phyloP scores from a whole-genome alignment of 2,797 vertebrate species.

The Spondyliosoma cantharus region DNA sequence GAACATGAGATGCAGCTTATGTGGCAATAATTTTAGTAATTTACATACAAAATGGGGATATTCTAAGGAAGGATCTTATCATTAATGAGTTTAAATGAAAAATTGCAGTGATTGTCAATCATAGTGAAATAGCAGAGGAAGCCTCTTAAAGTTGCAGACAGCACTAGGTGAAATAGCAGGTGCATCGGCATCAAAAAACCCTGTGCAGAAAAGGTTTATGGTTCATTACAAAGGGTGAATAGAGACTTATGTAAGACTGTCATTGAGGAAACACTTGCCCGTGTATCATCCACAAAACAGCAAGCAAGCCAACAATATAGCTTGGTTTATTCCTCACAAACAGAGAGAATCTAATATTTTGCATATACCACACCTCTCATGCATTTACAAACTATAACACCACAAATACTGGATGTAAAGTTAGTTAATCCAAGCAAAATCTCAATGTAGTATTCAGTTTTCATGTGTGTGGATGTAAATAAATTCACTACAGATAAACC shows the following conservation, averaged over 20 bases:
- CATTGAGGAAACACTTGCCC: slow-evolving; percentile 29
- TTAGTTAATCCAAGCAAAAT: slow-evolving; percentile 62
- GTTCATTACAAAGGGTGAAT: slow-evolving; percentile 11
- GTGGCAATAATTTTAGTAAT: slow-evolving; percentile 34
- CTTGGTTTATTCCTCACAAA: slow-evolving; percentile 32
- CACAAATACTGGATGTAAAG: slow-evolving; percentile 39
- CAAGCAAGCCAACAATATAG: slow-evolving; percentile 11
- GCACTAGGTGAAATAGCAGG: background rate
- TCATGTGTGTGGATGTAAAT: slow-evolving; percentile 64
- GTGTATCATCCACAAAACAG: slow-evolving; percentile 18
- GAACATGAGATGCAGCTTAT: slow-evolving; percentile 29
- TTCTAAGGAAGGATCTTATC: slow-evolving; percentile 40
- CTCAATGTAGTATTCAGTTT: slow-evolving; percentile 52
- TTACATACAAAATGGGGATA: slow-evolving; percentile 50
- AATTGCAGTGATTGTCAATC: slow-evolving; percentile 35
- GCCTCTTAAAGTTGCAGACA: slow-evolving; percentile 15
- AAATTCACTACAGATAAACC: slow-evolving; percentile 41
- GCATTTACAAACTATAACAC: slow-evolving; percentile 39
- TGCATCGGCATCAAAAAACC: slow-evolving; percentile 3
- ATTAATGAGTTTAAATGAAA: slow-evolving; percentile 36
- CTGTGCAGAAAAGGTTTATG: slow-evolving; percentile 13
- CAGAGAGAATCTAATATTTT: slow-evolving; percentile 29
- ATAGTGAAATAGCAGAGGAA: slow-evolving; percentile 16
- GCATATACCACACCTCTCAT: slow-evolving; percentile 34
- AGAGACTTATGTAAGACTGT: slow-evolving; percentile 17